phyloP scores from a whole-genome alignment of 2,113 vertebrate species.

The Phodopus roborovskii region DNA sequence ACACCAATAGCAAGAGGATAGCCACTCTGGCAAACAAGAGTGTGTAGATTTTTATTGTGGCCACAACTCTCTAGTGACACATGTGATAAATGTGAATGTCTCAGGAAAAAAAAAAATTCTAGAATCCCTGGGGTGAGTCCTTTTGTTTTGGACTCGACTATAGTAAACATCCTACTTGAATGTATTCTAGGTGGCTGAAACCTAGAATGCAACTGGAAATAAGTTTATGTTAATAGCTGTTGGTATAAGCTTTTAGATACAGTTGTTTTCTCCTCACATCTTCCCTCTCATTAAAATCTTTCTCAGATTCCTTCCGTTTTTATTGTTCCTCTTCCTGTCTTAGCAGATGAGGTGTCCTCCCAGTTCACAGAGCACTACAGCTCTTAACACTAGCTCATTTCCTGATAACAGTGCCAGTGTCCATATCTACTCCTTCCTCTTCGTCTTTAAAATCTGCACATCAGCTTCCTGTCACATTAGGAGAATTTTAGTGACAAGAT shows the following conservation, averaged over 20 bases:
- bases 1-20: conserved; percentile 52
- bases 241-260: conserved; percentile 7
- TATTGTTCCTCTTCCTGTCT: conserved; percentile 47
- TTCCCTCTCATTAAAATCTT: neutral
- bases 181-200: conserved; percentile 42
- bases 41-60: conserved; percentile 61
- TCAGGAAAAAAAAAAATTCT: conserved; percentile 45
- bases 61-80: conserved; percentile 64
- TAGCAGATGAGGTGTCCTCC: neutral
- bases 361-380: neutral
- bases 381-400: conserved; percentile 26
- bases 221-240: neutral
- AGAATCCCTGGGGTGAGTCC: conserved; percentile 2
- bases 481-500: neutral
- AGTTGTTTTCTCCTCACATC: neutral
- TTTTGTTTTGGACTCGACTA: conserved; percentile 72
- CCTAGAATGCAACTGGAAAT: conserved; percentile 38
- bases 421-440: conserved; percentile 1
- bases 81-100: conserved; percentile 68
- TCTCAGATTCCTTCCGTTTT: neutral
- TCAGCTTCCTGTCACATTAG: neutral
- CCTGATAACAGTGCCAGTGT: neutral
- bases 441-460: conserved; percentile 33
- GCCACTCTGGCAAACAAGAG: conserved; percentile 63
- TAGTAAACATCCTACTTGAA: conserved; percentile 11